Conservation (phyloP, 1,140 invertebrate genomes). For the Orchestia grillus region DNA sequence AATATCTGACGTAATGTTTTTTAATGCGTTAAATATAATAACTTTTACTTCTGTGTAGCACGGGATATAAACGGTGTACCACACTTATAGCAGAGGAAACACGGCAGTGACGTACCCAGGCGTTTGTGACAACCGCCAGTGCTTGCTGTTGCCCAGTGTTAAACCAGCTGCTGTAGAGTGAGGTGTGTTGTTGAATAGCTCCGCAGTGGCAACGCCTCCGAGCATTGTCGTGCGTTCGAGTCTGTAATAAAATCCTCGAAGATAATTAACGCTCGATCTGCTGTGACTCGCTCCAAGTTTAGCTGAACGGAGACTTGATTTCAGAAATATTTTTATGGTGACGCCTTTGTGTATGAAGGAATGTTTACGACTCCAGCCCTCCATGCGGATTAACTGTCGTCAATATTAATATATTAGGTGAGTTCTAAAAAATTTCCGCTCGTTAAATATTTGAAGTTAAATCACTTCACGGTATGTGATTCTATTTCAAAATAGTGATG, state of each 20-base stretch:
- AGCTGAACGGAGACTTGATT: background rate
- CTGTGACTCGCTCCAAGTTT: constrained; percentile 33
- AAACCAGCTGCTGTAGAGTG: constrained; percentile 1
- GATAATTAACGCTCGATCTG: constrained; percentile 53
- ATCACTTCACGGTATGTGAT: background rate
- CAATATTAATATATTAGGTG: background rate
- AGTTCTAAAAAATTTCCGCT: background rate
- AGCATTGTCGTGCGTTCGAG: constrained; percentile 51
- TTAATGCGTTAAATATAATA: background rate
- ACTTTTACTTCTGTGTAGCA: background rate
- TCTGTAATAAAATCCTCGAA: constrained; percentile 36
- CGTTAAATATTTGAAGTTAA: background rate
- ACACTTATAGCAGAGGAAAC: constrained; percentile 17
- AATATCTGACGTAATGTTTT: background rate
- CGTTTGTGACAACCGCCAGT: constrained; percentile 19
- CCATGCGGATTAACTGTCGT: constrained; percentile 34
- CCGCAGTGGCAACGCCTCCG: background rate
- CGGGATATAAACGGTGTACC: background rate
- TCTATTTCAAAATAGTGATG: background rate
- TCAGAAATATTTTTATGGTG: background rate
- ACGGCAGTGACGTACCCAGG: constrained; percentile 43
- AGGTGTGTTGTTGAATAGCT: background rate
- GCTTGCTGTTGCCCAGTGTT: constrained; percentile 45
- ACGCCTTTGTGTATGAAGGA: background rate
- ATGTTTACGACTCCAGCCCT: background rate